Evolutionary conservation across 2,888 invertebrate genomes (phyloP), one percentile per base, ranked within the genome.

Genomic region (Amphimallon solstitiale): DNA sequence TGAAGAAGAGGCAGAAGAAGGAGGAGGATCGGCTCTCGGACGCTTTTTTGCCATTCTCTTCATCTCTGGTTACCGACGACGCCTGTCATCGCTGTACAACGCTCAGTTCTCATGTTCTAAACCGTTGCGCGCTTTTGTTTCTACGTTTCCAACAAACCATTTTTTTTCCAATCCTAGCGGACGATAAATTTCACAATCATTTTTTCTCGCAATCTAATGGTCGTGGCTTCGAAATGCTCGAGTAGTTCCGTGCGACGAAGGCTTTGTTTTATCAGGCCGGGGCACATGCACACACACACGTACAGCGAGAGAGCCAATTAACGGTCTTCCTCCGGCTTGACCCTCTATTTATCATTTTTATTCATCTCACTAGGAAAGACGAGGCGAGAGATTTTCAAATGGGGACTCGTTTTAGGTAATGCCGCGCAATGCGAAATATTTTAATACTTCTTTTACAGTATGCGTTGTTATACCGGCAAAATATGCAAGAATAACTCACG

Each of bases 311-410:
- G 64, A 56, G 64, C 64, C 64, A 64, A 64, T 64, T 64, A 64
- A 64, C 64, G 64, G 64, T 64, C 48, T 35, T 15, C 37, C 29
- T 29, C 9, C 40, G 40, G 51, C 29, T 52, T 52, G 63, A 43
- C 51, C 63, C 64, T 56, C 56, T 64, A 54, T 64, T 64, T 64
- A 64, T 64, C 64, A 54, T 56, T 64, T 64, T 64, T 64, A 64
- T 64, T 64, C 56, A 64, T 64, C 64, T n/a, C n/a, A n/a, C n/a
- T 64, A 64, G 54, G 61, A 66, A 43, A 56, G 56, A 9, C 54
- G 43, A 43, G 43, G 56, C 43, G 56, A 56, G 40, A 56, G 15
- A n/a, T 43, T 56, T 43, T 43, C 12, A 37, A 56, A 56, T 56
- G 38, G 54, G 21, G 43, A 56, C 56, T 56, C 56, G 56, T 43